Conservation (phyloP, 1,140 invertebrate species). For the Habropoda laboriosa region DNA sequence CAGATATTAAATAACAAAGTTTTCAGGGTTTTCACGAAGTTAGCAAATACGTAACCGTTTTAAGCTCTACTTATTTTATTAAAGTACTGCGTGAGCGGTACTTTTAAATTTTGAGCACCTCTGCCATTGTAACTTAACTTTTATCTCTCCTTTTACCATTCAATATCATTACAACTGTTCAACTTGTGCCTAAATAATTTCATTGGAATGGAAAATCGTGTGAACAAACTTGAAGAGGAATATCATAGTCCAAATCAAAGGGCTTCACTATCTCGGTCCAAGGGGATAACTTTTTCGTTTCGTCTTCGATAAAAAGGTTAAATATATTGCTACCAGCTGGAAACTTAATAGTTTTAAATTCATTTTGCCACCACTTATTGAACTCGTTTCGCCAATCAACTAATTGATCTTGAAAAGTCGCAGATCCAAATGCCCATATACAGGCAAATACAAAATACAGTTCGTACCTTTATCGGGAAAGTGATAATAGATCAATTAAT, state of each 20-base stretch:
- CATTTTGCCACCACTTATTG: conserved; percentile 94
- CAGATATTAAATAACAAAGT: too few species aligned
- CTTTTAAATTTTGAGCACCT: too few species aligned
- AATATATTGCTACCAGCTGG: conserved; percentile 92
- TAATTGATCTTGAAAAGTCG: conserved; percentile 93
- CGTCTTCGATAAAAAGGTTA: conserved; percentile 93
- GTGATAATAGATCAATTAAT: background rate
- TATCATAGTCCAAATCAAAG: conserved; percentile 92
- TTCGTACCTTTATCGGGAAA: conserved; percentile 86
- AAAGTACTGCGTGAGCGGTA: too few species aligned
- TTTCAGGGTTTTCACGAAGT: too few species aligned
- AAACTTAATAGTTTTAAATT: conserved; percentile 96
- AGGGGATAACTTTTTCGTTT: conserved; percentile 84
- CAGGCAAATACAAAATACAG: conserved; percentile 95
- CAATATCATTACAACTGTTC: too few species aligned
- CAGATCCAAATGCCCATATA: conserved; percentile 97
- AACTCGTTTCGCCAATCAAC: conserved; percentile 96
- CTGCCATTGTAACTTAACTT: too few species aligned
- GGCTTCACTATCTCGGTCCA: conserved; percentile 85
- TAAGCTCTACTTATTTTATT: too few species aligned
- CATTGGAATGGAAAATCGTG: background rate
- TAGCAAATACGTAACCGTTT: too few species aligned
- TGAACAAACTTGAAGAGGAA: conserved; percentile 89
- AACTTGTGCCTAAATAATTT: too few species aligned
- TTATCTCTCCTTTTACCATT: too few species aligned